Base-by-base conservation (phyloP, 2,113 vertebrate genomes). In the Piprites chloris region DNA sequence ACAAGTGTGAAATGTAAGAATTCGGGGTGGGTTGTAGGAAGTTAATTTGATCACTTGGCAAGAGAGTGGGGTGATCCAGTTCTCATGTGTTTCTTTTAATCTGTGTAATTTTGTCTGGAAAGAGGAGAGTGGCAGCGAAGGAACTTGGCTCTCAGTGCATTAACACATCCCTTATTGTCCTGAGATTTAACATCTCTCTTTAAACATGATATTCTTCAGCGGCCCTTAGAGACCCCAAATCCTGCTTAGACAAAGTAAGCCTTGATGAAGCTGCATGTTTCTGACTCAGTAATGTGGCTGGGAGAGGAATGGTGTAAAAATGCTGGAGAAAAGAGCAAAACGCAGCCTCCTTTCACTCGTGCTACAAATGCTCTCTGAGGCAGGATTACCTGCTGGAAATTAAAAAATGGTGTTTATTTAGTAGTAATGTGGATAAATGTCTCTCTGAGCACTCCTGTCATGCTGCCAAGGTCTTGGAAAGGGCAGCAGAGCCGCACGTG, bases 11-110 rank as follows among this genome's bases (percentile, higher is more conserved):
- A 90, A 93, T 12, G 24, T 27, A 53, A 88, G 93, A 78, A 53
- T 83, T 83, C 35, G 75, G 85, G 82, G 24, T 44, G 50, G 39
- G 52, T 68, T 79, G 55, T 85, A 91, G 63, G 72, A 93, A 93
- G 91, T 87, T 85, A 56, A 96, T 81, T 87, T 65, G 89, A 93
- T 95, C 89, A 1, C 84, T 89, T 87, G 87, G 91, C 74, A 33
- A 5, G 83, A 46, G 73, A 72, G 18, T 5, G 39, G 53, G 33
- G 26, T 79, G 67, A 85, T 94, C 78, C 67, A 52, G 53, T 96
- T 93, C 90, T 85, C 62, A n/a, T 42, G 74, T 37, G 61, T 37
- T 62, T 63, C 78, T 89, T 90, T 63, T 35, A 81, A 82, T 85
- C 71, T 66, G 22, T 24, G 61, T 65, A 15, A 68, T 85, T 95